These are phyloP conservation scores for Megalonaias nervosa DNA, from an alignment of 1,140 invertebrate genomes.

Conservation along the genomic window DNA sequence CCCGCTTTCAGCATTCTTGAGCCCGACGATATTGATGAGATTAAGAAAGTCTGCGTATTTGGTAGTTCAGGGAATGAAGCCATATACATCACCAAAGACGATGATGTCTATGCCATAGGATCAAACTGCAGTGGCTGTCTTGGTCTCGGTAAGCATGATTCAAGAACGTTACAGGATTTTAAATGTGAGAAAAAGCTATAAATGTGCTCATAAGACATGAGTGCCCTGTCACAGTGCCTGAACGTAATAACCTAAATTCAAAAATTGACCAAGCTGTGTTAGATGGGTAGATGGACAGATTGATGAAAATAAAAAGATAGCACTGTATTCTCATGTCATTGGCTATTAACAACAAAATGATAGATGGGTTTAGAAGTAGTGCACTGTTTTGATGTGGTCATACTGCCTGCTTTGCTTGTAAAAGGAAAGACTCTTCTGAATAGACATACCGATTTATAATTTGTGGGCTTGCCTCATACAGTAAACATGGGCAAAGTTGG, in stretches of 20 bases:
- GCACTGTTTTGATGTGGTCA: too few species aligned
- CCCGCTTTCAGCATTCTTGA: slow-evolving; percentile 77
- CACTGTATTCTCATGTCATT: too few species aligned
- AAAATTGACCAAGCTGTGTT: neutral
- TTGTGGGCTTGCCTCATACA: too few species aligned
- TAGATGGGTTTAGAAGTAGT: too few species aligned
- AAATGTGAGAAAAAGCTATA: neutral
- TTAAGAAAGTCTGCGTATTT: slow-evolving; percentile 77
- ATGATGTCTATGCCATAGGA: slow-evolving; percentile 78
- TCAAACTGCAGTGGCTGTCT: slow-evolving; percentile 77
- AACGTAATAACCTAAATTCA: neutral
- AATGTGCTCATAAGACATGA: neutral
- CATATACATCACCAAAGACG: slow-evolving; percentile 77
- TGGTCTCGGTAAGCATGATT: slow-evolving; percentile 73
- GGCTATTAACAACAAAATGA: too few species aligned
- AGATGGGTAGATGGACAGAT: neutral
- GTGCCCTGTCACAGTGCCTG: neutral
- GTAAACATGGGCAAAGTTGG: too few species aligned
- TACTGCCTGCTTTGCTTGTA: too few species aligned
- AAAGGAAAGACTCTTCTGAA: too few species aligned
- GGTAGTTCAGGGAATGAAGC: slow-evolving; percentile 80
- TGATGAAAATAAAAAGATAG: neutral
- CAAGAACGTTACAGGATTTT: too few species aligned
- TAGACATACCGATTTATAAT: too few species aligned
- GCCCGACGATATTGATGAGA: slow-evolving; percentile 73